These are phyloP conservation scores for Eriocheir sinensis DNA, from an alignment of 1,140 invertebrate species.

Conservation along the genomic window DNA sequence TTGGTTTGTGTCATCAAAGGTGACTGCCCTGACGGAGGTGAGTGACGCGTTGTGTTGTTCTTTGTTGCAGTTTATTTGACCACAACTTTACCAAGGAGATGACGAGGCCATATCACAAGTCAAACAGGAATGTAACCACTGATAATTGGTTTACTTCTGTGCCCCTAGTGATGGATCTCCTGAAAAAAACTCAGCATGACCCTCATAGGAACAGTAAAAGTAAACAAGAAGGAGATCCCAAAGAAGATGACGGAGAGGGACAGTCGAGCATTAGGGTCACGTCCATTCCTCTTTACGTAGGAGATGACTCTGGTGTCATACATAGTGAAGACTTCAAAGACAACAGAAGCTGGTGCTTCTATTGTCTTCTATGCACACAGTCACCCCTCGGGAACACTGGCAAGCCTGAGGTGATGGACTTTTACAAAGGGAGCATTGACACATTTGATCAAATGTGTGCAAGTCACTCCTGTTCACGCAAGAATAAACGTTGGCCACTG, in stretches of 20 bases:
- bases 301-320: conserved; percentile 81
- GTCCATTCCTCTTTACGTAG: conserved; percentile 76
- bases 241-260: conserved; percentile 72
- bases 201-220: conserved; percentile 82
- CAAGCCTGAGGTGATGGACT: no score
- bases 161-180: conserved; percentile 60
- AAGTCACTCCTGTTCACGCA: background rate
- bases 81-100: conserved; percentile 62
- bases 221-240: conserved; percentile 82
- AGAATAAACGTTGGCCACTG: background rate
- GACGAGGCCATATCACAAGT: conserved; percentile 58
- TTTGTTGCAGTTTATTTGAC: no score
- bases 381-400: background rate
- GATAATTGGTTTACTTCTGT: conserved; percentile 79
- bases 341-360: conserved; percentile 80
- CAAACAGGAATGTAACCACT: no score
- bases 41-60: no score
- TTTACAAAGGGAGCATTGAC: background rate
- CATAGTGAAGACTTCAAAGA: conserved; percentile 80
- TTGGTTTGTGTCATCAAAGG: no score
- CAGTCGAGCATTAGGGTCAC: conserved; percentile 79
- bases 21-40: no score
- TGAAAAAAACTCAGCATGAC: conserved; percentile 79
- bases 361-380: conserved; percentile 80
- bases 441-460: no score